A percentile compares a stretch with the other conserved stretches of the same genome.
These are phyloP conservation scores for Phataginus tricuspis DNA, from an alignment of 2,797 vertebrate species.

Conservation along the genomic window DNA sequence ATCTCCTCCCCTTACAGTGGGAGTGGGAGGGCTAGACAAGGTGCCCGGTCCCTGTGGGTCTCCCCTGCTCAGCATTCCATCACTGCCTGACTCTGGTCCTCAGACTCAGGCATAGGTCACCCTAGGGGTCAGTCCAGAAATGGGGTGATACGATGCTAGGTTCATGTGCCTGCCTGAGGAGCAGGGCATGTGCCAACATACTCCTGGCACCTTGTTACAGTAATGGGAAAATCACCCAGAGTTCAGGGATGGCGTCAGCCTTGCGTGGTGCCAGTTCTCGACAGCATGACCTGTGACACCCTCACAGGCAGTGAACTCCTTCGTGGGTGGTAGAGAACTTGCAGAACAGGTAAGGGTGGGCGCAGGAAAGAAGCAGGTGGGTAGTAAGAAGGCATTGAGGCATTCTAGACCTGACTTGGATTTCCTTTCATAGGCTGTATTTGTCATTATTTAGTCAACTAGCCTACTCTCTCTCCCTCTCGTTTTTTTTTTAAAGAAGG, in stretches of 20 bases:
- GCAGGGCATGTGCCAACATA: neutral
- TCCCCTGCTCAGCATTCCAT: neutral
- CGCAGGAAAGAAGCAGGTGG: neutral
- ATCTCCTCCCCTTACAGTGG: neutral
- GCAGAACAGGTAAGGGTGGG: constrained; percentile 36
- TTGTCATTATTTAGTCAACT: neutral
- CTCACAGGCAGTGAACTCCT: neutral
- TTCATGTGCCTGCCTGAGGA: neutral
- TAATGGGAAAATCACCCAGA: constrained; percentile 21
- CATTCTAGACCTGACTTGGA: neutral
- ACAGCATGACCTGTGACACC: constrained; percentile 2
- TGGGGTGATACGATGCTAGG: neutral
- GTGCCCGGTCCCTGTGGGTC: neutral
- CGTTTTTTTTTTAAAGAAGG: neutral
- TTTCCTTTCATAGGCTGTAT: neutral
- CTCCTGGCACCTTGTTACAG: neutral
- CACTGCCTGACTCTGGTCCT: neutral
- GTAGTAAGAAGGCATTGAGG: neutral
- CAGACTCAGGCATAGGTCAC: neutral
- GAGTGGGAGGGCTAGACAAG: neutral
- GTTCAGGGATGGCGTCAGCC: neutral
- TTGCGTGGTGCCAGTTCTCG: constrained; percentile 7
- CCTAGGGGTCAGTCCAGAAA: neutral
- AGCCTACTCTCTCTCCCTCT: neutral
- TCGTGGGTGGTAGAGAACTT: constrained; percentile 24